Percentiles rank a stretch among this genome's conserved stretches.
Conservation (phyloP, 2,888 invertebrate genomes). For the Phanerotoma sp. region DNA sequence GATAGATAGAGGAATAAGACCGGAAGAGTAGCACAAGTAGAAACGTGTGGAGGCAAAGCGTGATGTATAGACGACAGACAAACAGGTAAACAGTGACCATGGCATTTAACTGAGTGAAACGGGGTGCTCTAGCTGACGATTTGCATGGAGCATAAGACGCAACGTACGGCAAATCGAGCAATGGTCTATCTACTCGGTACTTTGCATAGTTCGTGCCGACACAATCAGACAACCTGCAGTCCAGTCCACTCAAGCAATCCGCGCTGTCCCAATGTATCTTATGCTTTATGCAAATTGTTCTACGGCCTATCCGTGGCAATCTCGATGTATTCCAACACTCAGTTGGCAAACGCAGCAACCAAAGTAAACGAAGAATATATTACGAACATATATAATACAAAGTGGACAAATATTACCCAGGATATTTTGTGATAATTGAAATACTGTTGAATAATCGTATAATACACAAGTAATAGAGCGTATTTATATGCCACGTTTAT, state of each 20-base stretch:
- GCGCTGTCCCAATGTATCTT: constrained; percentile 20
- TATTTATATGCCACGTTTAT: constrained; percentile 24
- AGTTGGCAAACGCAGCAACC: background rate
- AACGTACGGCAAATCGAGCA: constrained; percentile 20
- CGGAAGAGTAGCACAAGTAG: constrained; percentile 17
- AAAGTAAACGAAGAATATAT: constrained; percentile 13
- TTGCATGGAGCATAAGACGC: constrained; percentile 27
- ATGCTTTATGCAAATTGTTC: constrained; percentile 20
- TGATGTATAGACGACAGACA: constrained; percentile 18
- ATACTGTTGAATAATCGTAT: constrained; percentile 21
- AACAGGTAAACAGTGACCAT: constrained; percentile 14
- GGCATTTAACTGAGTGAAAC: constrained; percentile 16
- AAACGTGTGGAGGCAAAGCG: constrained; percentile 18
- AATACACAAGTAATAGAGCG: constrained; percentile 30
- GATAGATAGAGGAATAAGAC: constrained; percentile 10
- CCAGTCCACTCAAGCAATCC: background rate
- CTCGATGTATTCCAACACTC: constrained; percentile 19
- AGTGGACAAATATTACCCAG: constrained; percentile 8
- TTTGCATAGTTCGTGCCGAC: constrained; percentile 20
- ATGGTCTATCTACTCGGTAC: constrained; percentile 12
- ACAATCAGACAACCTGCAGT: background rate
- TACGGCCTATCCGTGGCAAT: constrained; percentile 20
- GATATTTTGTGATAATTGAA: constrained; percentile 22
- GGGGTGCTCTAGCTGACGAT: constrained; percentile 10
- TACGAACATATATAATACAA: constrained; percentile 8